These are phyloP conservation scores for Pristionchus mayeri DNA, from an alignment of 2,888 invertebrate species.

Conservation along the genomic window DNA sequence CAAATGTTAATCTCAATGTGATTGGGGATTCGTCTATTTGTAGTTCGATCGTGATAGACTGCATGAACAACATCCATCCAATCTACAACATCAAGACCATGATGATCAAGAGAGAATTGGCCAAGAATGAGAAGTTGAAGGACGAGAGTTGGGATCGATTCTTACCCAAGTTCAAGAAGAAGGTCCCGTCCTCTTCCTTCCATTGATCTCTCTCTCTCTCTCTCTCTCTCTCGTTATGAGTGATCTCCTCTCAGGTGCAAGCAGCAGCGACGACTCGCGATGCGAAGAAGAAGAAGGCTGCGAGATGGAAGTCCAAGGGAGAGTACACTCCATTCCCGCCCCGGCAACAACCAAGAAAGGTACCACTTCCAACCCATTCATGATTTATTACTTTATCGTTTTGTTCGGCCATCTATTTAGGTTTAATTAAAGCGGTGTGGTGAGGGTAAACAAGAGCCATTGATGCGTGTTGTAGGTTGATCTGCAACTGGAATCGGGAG, in stretches of 20 bases:
- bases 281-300: constrained; percentile 74
- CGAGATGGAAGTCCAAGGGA: constrained; percentile 89
- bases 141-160: constrained; percentile 97
- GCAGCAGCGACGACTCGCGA: constrained; percentile 67
- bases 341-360: constrained; percentile 90
- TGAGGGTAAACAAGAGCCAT: too few species aligned
- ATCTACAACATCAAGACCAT: constrained; percentile 94
- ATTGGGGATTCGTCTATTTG: constrained; percentile 30
- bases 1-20: background rate
- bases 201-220: background rate
- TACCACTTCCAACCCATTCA: constrained; percentile 74
- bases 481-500: constrained; percentile 92
- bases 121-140: constrained; percentile 91
- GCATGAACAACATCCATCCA: constrained; percentile 98
- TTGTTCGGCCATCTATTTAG: too few species aligned
- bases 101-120: constrained; percentile 96
- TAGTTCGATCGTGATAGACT: constrained; percentile 89
- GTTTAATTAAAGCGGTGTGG: too few species aligned
- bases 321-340: constrained; percentile 98
- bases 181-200: constrained; percentile 81
- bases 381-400: too few species aligned
- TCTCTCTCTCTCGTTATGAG: too few species aligned
- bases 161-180: constrained; percentile 94
- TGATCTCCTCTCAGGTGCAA: constrained; percentile 63
- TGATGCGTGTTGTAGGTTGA: too few species aligned